Conservation (phyloP, 2,888 invertebrate genomes). For the Trachelus stipa region DNA sequence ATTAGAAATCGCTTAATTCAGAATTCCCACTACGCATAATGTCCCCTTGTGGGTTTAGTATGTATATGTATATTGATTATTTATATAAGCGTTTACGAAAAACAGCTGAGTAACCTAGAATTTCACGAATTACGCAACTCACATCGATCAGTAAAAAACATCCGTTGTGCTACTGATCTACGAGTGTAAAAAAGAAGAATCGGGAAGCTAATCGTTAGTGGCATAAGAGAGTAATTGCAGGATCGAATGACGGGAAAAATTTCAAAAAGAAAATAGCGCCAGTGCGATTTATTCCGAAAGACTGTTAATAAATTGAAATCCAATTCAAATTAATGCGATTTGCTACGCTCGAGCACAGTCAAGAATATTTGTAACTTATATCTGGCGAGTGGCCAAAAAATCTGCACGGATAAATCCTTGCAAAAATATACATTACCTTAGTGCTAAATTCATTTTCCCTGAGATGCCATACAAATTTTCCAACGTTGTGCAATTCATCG, state of each 20-base stretch:
- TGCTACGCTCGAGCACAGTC: background rate
- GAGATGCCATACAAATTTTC: background rate
- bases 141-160: background rate
- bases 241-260: background rate
- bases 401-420: background rate
- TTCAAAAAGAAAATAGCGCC: background rate
- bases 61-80: too few species aligned
- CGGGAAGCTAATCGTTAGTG: background rate
- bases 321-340: conserved; percentile 3
- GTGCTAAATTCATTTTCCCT: background rate
- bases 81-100: background rate
- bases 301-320: background rate
- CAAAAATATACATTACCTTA: background rate
- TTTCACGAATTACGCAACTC: background rate
- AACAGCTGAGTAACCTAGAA: background rate
- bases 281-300: background rate
- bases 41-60: background rate
- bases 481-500: background rate
- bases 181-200: background rate
- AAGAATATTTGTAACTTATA: background rate
- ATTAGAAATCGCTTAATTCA: background rate
- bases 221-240: background rate
- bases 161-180: background rate
- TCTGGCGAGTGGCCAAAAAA: conserved; percentile 4
- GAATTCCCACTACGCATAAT: background rate